Conservation (phyloP, 92 coral and sea anemone genomes). For the Montipora capitata region DNA sequence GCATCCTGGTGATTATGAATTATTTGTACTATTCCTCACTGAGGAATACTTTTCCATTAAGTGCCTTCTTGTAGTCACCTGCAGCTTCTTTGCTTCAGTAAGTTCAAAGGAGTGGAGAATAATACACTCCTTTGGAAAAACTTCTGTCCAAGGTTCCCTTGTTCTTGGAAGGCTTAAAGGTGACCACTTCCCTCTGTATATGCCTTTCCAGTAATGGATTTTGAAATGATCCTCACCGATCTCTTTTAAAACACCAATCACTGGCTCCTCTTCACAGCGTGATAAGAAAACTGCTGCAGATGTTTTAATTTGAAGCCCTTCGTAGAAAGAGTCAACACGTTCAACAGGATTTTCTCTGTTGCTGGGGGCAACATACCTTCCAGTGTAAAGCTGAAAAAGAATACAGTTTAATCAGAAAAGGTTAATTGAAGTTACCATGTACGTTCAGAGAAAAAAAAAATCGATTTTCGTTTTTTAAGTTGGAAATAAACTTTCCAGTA, state of each 20-base stretch:
- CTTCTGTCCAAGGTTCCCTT: slow-evolving; percentile 60
- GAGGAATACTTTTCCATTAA: too few species aligned
- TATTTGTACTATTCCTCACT: too few species aligned
- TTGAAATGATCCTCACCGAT: slow-evolving; percentile 13
- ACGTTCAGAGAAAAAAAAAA: neutral
- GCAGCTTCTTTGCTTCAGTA: too few species aligned
- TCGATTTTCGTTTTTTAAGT: neutral
- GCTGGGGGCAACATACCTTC: neutral
- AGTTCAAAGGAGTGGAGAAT: too few species aligned
- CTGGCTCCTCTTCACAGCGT: slow-evolving; percentile 41
- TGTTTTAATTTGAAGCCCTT: neutral
- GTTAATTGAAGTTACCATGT: neutral
- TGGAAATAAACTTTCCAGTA: neutral
- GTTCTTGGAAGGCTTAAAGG: neutral
- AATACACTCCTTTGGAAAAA: neutral
- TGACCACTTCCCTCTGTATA: too few species aligned
- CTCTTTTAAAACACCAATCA: slow-evolving; percentile 56
- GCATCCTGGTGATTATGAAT: too few species aligned
- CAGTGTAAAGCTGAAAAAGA: neutral
- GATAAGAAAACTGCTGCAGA: slow-evolving; percentile 26
- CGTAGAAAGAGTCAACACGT: neutral
- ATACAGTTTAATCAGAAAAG: too few species aligned
- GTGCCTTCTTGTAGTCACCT: too few species aligned
- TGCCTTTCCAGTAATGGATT: neutral
- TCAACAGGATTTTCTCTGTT: neutral